A percentile compares a stretch with the other conserved stretches of the same genome.
Conservation (phyloP, 2,888 invertebrate species). For the Nezara viridula region DNA sequence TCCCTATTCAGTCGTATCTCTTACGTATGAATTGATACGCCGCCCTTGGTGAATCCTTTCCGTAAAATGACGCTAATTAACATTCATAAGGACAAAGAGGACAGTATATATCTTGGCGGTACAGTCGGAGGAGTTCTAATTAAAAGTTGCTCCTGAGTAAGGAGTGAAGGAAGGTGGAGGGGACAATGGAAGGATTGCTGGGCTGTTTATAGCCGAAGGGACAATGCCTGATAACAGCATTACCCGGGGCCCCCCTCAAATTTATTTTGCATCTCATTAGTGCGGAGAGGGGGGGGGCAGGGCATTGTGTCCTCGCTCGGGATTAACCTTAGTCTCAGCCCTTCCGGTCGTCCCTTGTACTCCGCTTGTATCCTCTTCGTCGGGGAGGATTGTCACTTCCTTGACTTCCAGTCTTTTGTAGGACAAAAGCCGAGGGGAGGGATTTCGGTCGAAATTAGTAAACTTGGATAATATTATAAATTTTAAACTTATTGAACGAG, state of each 20-base stretch:
- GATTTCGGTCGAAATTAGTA: not conserved
- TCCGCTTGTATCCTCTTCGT: not conserved
- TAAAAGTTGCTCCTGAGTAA: not conserved
- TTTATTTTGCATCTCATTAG: slow-evolving; percentile 59
- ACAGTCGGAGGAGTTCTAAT: slow-evolving; percentile 25
- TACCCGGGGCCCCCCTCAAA: slow-evolving; percentile 39
- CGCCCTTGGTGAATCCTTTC: not conserved
- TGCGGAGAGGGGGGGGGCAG: not conserved
- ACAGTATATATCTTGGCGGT: not conserved
- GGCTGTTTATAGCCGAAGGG: slow-evolving; percentile 24
- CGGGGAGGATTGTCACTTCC: not conserved
- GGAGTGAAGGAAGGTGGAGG: not conserved
- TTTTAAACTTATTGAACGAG: not conserved
- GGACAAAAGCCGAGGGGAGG: not conserved
- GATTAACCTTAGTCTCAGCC: slow-evolving; percentile 36
- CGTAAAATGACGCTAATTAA: slow-evolving; percentile 13
- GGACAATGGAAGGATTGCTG: slow-evolving; percentile 38
- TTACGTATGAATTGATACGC: not conserved
- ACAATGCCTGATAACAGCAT: slow-evolving; percentile 57
- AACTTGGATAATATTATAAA: not conserved
- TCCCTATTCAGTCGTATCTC: no score
- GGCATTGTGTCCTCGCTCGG: slow-evolving; percentile 10
- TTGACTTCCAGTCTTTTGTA: not conserved
- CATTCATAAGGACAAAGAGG: not conserved
- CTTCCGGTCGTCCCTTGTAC: slow-evolving; percentile 9